These are phyloP conservation scores for Serinus canaria DNA, from an alignment of 2,113 vertebrate species.

Conservation along the genomic window DNA sequence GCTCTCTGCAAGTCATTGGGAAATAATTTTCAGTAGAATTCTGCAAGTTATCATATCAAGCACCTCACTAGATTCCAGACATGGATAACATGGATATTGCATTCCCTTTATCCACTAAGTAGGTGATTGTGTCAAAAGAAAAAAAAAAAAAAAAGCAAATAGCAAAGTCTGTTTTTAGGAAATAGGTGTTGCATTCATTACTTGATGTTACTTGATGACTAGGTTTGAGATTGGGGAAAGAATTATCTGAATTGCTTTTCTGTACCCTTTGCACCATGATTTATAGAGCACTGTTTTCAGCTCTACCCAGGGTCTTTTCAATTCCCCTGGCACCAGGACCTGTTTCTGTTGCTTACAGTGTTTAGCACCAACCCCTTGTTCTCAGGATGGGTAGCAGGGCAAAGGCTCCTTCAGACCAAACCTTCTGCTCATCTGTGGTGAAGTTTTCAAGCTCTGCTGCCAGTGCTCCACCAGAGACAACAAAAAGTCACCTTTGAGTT, in stretches of 20 bases:
- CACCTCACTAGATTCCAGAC: neutral
- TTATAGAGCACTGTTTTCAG: neutral
- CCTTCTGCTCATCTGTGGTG: neutral
- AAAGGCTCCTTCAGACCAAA: neutral
- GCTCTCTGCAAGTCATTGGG: neutral
- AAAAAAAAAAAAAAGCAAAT: neutral
- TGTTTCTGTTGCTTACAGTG: neutral
- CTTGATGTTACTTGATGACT: neutral
- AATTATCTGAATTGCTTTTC: neutral
- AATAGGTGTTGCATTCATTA: neutral
- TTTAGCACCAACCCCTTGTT: neutral
- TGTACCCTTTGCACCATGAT: neutral
- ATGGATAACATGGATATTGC: neutral
- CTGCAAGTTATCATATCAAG: neutral
- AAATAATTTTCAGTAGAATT: neutral
- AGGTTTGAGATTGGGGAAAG: neutral
- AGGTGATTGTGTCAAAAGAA: neutral
- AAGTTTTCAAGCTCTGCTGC: slow-evolving; percentile 6
- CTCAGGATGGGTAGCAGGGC: neutral
- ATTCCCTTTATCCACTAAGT: neutral
- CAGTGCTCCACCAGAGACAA: slow-evolving; percentile 21
- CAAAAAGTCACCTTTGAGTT: slow-evolving; percentile 32
- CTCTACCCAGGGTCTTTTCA: neutral
- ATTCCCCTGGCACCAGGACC: neutral
- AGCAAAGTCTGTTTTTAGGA: neutral